Evolutionary conservation across 2,888 invertebrate genomes (phyloP).

Genomic region (Oithona nana): DNA sequence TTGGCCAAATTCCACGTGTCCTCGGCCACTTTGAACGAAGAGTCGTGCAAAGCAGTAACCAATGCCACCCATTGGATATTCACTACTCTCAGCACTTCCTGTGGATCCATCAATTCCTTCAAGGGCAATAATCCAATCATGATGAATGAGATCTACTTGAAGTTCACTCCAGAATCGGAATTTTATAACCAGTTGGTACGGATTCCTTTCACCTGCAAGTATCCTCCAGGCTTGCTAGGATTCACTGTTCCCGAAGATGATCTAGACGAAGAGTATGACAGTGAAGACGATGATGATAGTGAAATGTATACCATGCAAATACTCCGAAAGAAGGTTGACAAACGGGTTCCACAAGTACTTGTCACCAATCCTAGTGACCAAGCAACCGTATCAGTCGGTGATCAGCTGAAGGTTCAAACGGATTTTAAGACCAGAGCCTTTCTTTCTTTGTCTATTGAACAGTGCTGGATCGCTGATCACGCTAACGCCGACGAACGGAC

Average conservation of each 20-base stretch:
- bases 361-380: background rate
- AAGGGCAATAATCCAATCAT: slow-evolving; percentile 1
- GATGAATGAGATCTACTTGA: background rate
- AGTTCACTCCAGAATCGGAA: background rate
- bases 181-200: background rate
- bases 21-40: background rate
- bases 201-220: slow-evolving; percentile 8
- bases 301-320: slow-evolving; percentile 2
- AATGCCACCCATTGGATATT: slow-evolving; percentile 6
- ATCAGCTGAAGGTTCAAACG: slow-evolving; percentile 9
- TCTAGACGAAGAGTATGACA: background rate
- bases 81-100: slow-evolving; percentile 6
- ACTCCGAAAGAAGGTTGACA: background rate
- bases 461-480: slow-evolving; percentile 13
- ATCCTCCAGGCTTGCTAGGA: slow-evolving; percentile 1
- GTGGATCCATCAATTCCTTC: slow-evolving; percentile 10
- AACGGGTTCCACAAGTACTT: background rate
- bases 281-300: slow-evolving; percentile 3
- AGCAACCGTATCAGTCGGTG: background rate
- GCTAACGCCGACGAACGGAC: background rate
- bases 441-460: slow-evolving; percentile 7
- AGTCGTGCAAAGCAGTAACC: background rate
- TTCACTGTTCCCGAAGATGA: background rate
- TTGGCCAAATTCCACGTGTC: background rate
- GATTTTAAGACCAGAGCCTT: slow-evolving; percentile 1